Percentiles rank a stretch among this genome's conserved stretches.
phyloP scores from a whole-genome alignment of 1,140 invertebrate genomes.

The Papilio dardanus region DNA sequence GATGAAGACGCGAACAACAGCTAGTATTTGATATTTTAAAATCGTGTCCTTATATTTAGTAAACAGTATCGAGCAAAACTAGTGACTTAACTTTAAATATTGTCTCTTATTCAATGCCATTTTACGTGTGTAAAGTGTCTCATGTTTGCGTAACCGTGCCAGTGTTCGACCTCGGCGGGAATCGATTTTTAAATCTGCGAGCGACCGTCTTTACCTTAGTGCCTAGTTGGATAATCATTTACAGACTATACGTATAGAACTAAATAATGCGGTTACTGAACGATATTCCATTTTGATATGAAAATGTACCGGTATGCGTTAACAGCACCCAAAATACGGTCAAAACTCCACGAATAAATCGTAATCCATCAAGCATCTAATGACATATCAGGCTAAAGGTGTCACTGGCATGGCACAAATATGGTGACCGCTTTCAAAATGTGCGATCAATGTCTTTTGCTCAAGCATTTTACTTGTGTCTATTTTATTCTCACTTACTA shows the following conservation, averaged over 20 bases:
- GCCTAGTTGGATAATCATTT: not conserved
- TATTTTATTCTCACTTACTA: not conserved
- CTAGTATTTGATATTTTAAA: too few species aligned
- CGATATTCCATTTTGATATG: too few species aligned
- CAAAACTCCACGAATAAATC: too few species aligned
- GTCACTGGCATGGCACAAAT: too few species aligned
- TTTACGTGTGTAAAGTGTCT: not conserved
- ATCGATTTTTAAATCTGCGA: slow-evolving; percentile 13
- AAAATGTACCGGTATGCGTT: too few species aligned
- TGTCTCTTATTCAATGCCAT: slow-evolving; percentile 12
- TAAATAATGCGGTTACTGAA: too few species aligned
- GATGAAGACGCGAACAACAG: too few species aligned
- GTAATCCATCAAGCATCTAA: too few species aligned
- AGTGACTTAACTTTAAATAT: not conserved
- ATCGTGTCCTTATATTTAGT: not conserved
- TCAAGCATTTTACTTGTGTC: not conserved
- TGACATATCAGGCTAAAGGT: too few species aligned
- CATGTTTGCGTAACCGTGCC: slow-evolving; percentile 7
- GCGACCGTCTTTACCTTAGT: not conserved
- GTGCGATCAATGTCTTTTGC: not conserved
- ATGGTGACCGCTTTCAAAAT: too few species aligned
- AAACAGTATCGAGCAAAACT: not conserved
- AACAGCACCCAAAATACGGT: too few species aligned
- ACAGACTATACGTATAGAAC: too few species aligned
- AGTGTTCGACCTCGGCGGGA: not conserved